Conservation (phyloP, 2,888 invertebrate species). For the Nemoura dubitans region DNA sequence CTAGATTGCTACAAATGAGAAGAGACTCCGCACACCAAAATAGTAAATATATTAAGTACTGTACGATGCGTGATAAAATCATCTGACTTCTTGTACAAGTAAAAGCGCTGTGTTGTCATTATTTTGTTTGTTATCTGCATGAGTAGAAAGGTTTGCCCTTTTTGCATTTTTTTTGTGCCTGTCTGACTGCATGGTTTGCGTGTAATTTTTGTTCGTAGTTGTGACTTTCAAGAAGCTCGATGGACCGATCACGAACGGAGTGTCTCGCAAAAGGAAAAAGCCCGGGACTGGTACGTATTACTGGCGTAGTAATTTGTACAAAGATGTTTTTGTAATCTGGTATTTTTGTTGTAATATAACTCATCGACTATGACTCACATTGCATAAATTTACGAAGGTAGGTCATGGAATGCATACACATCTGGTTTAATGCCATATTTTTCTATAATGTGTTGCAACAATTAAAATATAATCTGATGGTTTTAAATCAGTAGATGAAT, state of each 20-base stretch:
- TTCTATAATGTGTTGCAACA: too few relatives aligned
- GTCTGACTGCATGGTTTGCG: conserved; percentile 48
- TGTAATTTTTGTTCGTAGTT: conserved; percentile 62
- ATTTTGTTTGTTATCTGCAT: not conserved
- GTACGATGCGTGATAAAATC: too few relatives aligned
- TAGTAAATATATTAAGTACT: too few relatives aligned
- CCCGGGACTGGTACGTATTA: conserved; percentile 73
- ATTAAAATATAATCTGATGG: too few relatives aligned
- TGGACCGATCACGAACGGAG: conserved; percentile 52
- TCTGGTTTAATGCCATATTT: too few relatives aligned
- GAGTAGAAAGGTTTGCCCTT: not conserved
- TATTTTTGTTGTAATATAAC: not conserved
- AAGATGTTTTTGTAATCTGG: too few relatives aligned
- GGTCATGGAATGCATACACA: not conserved
- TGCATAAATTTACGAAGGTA: not conserved
- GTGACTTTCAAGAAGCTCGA: conserved; percentile 83
- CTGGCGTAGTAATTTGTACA: not conserved
- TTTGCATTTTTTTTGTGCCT: not conserved
- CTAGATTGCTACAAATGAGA: too few relatives aligned
- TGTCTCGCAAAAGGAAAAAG: conserved; percentile 77
- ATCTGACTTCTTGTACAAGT: too few relatives aligned
- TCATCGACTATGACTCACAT: not conserved
- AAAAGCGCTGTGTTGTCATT: too few relatives aligned
- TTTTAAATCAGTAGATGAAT: too few relatives aligned
- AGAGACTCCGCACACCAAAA: too few relatives aligned